Conservation (phyloP, 2,888 invertebrate species). For the Drosophila neutralis region DNA sequence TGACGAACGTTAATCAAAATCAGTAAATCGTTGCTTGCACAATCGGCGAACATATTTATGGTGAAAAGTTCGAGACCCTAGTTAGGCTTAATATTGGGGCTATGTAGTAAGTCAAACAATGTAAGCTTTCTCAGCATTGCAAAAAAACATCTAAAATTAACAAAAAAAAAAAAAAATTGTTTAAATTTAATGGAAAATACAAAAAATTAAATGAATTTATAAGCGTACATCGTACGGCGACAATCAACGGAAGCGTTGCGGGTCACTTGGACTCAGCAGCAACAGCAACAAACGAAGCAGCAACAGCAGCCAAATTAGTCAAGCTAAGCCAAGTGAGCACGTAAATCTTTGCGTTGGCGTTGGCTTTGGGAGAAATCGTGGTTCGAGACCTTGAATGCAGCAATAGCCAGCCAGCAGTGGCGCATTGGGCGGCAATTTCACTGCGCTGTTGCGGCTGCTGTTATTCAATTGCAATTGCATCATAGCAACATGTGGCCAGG, state of each 20-base stretch:
- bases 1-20: constrained; percentile 62
- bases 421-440: constrained; percentile 63
- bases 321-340: constrained; percentile 67
- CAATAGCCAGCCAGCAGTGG: constrained; percentile 12
- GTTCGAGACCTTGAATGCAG: constrained; percentile 76
- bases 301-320: constrained; percentile 63
- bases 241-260: constrained; percentile 80
- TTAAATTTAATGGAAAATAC: constrained; percentile 58
- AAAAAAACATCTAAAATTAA: constrained; percentile 33
- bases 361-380: constrained; percentile 71
- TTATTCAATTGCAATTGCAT: constrained; percentile 81
- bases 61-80: constrained; percentile 36
- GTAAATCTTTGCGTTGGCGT: constrained; percentile 65
- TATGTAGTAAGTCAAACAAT: constrained; percentile 20
- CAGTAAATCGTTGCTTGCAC: constrained; percentile 63
- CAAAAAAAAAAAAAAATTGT: constrained; percentile 32
- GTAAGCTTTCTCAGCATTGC: constrained; percentile 66
- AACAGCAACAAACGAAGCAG: constrained; percentile 21
- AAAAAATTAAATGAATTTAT: constrained; percentile 61
- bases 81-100: constrained; percentile 12
- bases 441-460: constrained; percentile 45
- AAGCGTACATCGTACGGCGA: constrained; percentile 63
- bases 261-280: constrained; percentile 54
- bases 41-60: constrained; percentile 45
- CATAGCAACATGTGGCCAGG: constrained; percentile 64